Conservation (phyloP, 2,888 invertebrate species). For the Scaptomyza caliginosa region DNA sequence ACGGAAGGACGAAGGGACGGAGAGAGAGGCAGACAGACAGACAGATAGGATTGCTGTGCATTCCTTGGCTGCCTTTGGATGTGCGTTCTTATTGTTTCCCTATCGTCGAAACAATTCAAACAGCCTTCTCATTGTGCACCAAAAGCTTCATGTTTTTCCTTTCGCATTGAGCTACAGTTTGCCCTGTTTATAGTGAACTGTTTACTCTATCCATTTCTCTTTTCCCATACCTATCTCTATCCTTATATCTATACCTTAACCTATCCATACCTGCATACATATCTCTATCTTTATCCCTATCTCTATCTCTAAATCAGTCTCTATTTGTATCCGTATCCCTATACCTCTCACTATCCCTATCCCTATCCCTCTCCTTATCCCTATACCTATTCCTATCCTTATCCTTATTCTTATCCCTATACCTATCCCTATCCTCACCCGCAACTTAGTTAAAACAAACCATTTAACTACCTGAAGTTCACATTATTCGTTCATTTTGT, state of each 20-base stretch:
- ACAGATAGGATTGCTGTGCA: constrained; percentile 60
- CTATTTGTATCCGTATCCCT: neutral
- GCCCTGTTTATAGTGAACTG: neutral
- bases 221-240: no score
- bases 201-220: neutral
- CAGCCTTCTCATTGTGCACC: constrained; percentile 25
- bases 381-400: neutral
- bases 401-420: neutral
- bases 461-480: no score
- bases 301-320: neutral
- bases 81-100: constrained; percentile 64
- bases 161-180: neutral
- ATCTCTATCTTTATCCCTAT: neutral
- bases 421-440: neutral
- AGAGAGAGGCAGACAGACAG: constrained; percentile 9
- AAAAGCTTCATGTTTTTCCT: constrained; percentile 6
- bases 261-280: neutral
- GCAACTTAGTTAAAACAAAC: no score
- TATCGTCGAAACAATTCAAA: constrained; percentile 53
- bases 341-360: neutral
- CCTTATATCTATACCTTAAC: no score
- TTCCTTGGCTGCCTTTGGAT: constrained; percentile 58
- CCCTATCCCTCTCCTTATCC: neutral
- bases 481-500: no score
- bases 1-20: no score